A percentile compares a stretch with the other conserved stretches of the same genome.
phyloP scores from a whole-genome alignment of 2,113 vertebrate genomes.

The Callocephalon fimbriatum region DNA sequence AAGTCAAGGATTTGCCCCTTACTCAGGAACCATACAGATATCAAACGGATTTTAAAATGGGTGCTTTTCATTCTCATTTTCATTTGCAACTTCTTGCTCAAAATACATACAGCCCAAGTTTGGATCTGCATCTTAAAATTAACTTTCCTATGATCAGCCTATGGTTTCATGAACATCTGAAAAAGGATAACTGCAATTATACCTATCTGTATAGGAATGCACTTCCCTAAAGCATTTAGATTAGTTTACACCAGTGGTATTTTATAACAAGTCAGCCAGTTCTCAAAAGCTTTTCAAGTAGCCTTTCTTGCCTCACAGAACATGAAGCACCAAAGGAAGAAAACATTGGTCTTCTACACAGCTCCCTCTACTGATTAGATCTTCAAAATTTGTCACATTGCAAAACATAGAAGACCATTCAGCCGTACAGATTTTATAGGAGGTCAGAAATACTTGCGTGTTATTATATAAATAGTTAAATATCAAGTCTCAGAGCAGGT shows the following conservation, averaged over 20 bases:
- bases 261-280: background rate
- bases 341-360: background rate
- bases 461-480: background rate
- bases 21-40: background rate
- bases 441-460: background rate
- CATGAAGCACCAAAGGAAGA: background rate
- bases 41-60: background rate
- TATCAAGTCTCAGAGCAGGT: background rate
- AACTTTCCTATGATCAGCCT: background rate
- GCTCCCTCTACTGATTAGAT: background rate
- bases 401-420: background rate
- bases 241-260: background rate
- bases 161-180: background rate
- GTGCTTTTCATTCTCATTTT: background rate
- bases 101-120: background rate
- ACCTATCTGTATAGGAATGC: background rate
- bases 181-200: background rate
- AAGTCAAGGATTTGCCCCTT: background rate
- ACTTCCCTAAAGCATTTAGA: background rate
- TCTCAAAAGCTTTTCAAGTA: background rate
- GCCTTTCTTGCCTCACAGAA: background rate
- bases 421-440: background rate
- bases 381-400: background rate
- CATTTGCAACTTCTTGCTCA: background rate
- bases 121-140: background rate